A percentile compares a stretch with the other conserved stretches of the same genome.
These are phyloP conservation scores for Agapornis roseicollis DNA, from an alignment of 2,113 vertebrate genomes.

Conservation along the genomic window DNA sequence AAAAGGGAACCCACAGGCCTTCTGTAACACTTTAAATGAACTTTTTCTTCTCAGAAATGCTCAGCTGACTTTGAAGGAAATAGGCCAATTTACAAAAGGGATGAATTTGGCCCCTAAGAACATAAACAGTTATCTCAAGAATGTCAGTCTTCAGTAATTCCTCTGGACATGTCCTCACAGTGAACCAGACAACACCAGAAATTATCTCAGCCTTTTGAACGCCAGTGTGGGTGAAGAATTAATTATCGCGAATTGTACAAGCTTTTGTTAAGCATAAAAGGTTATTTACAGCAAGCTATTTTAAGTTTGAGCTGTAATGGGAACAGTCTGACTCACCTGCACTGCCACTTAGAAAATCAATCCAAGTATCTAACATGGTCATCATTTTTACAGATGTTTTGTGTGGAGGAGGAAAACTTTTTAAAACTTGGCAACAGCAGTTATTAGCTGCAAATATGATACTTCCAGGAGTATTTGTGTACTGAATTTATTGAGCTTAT, in stretches of 20 bases:
- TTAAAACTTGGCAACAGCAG: neutral
- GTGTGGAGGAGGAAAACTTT: slow-evolving; percentile 17
- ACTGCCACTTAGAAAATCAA: slow-evolving; percentile 19
- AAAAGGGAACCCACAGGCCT: neutral
- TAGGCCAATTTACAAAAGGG: neutral
- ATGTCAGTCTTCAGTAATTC: neutral
- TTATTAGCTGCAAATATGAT: slow-evolving; percentile 29
- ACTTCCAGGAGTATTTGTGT: slow-evolving; percentile 31
- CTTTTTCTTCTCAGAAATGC: neutral
- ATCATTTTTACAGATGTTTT: slow-evolving; percentile 42
- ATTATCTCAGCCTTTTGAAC: neutral
- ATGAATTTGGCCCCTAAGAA: neutral
- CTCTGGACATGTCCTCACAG: neutral
- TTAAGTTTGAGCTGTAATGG: slow-evolving; percentile 24
- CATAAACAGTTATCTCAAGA: neutral
- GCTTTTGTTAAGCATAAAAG: slow-evolving; percentile 45
- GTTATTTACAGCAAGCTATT: slow-evolving; percentile 65
- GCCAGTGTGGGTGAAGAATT: slow-evolving; percentile 14
- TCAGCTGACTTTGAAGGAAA: neutral
- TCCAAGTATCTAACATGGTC: slow-evolving; percentile 26
- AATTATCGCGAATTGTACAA: neutral
- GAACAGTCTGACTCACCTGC: slow-evolving; percentile 44
- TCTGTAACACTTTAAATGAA: neutral
- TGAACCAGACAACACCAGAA: slow-evolving; percentile 29
- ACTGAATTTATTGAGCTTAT: slow-evolving; percentile 3